Evolutionary conservation across 2,888 invertebrate genomes (phyloP).

Genomic region (Tipula unca): DNA sequence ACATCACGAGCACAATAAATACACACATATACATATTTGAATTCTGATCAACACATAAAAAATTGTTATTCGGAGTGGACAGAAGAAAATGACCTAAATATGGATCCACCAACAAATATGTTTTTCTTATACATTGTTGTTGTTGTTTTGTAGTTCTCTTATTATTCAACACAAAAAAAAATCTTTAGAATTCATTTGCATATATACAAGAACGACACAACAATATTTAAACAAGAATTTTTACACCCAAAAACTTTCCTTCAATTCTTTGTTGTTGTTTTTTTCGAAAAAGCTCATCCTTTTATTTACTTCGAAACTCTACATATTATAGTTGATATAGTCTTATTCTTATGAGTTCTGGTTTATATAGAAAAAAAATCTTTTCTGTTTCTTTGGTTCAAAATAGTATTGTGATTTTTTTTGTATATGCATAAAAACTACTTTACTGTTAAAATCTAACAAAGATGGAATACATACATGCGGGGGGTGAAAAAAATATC

Average conservation of each 20-base stretch:
- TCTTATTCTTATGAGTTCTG: not conserved
- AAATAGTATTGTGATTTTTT: not conserved
- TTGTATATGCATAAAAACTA: not conserved
- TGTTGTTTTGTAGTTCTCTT: too few relatives aligned
- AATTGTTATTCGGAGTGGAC: too few relatives aligned
- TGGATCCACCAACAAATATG: too few relatives aligned
- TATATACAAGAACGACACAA: not conserved
- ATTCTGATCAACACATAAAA: too few relatives aligned
- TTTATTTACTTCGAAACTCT: not conserved
- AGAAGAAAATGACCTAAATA: too few relatives aligned
- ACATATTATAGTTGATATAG: not conserved
- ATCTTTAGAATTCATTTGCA: not conserved
- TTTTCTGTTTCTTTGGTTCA: not conserved
- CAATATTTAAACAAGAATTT: not conserved
- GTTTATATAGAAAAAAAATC: not conserved
- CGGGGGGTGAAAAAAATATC: not conserved
- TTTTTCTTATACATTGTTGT: too few relatives aligned
- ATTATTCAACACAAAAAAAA: not conserved
- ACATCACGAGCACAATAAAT: too few relatives aligned
- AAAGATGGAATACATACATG: not conserved
- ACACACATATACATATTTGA: too few relatives aligned
- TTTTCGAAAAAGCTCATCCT: not conserved
- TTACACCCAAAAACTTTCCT: not conserved
- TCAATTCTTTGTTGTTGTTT: not conserved
- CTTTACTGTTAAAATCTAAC: not conserved